Evolutionary conservation across 2,888 invertebrate species (phyloP).

Genomic region (Apeira syringaria): DNA sequence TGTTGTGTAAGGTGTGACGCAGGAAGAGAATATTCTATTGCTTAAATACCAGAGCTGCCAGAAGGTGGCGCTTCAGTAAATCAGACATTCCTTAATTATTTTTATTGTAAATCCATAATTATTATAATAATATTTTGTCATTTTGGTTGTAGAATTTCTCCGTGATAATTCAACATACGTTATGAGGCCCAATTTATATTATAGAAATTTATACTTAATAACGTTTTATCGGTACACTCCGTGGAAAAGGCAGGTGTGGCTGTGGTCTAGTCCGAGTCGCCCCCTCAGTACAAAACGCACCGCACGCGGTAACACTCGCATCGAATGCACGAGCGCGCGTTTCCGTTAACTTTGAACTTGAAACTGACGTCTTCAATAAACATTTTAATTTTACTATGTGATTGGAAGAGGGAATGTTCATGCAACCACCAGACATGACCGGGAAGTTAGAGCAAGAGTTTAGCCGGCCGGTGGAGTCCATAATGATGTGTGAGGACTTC

Average conservation of each 20-base stretch:
- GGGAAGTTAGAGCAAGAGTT: conserved; percentile 58
- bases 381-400: conserved; percentile 41
- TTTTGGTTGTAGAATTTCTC: no score
- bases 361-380: conserved; percentile 41
- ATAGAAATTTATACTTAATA: no score
- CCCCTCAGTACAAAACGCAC: conserved; percentile 33
- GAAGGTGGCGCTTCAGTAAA: no score
- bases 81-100: no score
- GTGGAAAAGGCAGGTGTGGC: conserved; percentile 13
- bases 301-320: conserved; percentile 39
- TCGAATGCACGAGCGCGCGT: conserved; percentile 29
- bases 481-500: conserved; percentile 77
- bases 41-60: no score
- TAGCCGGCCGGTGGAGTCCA: conserved; percentile 70
- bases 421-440: conserved; percentile 44
- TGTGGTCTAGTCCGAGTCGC: neutral
- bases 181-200: no score
- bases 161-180: no score
- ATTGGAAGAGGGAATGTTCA: conserved; percentile 53
- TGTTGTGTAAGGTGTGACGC: no score
- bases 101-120: no score
- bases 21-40: no score
- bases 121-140: no score
- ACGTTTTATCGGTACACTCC: no score
- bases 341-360: conserved; percentile 36